These are phyloP conservation scores for Hormaphis cornu DNA, from an alignment of 1,140 invertebrate species.

Conservation along the genomic window DNA sequence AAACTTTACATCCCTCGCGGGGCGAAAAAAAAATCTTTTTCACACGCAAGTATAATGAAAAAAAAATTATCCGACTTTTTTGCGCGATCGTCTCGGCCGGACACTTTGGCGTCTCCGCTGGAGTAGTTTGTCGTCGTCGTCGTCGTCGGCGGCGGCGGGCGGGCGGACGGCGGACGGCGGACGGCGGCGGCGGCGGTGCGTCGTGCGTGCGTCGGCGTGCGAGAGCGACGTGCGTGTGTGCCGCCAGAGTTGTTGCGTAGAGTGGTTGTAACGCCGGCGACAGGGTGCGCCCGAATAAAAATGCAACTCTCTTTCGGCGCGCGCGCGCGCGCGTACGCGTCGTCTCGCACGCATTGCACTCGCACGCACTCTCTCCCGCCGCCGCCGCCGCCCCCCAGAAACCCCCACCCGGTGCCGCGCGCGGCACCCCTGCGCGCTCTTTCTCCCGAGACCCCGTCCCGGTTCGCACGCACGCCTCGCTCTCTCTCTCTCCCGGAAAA, in stretches of 20 bases:
- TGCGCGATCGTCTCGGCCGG: constrained; percentile 4
- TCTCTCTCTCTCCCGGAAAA: constrained; percentile 13
- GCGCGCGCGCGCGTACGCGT: background rate
- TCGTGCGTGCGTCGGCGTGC: background rate
- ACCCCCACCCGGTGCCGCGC: no score
- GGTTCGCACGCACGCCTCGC: background rate
- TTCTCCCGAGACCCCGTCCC: background rate
- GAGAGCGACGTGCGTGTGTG: constrained; percentile 24
- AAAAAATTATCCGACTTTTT: background rate
- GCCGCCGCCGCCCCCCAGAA: background rate
- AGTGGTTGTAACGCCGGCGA: constrained; percentile 31
- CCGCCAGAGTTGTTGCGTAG: background rate
- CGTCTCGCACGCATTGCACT: background rate
- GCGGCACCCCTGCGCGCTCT: no score
- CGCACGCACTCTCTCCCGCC: background rate
- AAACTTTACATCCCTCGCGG: no score
- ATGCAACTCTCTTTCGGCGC: constrained; percentile 23
- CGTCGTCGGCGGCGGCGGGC: no score
- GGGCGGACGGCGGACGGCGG: background rate
- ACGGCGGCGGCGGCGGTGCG: background rate
- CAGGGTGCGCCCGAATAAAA: constrained; percentile 32
- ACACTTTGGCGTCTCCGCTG: no score
- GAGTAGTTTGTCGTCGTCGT: no score
- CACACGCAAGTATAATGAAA: no score
- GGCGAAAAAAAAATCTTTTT: no score